A percentile compares a stretch with the other conserved stretches of the same genome.
Evolutionary conservation across 2,113 vertebrate species (phyloP).

Genomic region (Hippocampus guttulatus): DNA sequence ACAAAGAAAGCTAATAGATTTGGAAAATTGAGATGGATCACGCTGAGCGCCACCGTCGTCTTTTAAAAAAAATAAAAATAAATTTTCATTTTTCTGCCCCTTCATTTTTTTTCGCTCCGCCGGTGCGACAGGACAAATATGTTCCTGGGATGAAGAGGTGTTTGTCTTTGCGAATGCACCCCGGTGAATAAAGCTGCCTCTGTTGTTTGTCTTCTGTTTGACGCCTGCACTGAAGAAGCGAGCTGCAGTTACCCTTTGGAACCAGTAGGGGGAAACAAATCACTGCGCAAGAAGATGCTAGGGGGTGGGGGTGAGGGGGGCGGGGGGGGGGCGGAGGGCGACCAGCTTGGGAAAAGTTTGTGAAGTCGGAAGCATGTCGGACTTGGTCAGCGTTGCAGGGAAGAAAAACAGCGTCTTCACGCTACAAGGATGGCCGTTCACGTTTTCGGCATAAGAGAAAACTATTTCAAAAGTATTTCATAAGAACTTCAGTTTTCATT

Average conservation of each 20-base stretch:
- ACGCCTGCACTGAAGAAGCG: slow-evolving; percentile 26
- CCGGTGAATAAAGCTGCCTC: slow-evolving; percentile 49
- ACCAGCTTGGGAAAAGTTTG: slow-evolving; percentile 42
- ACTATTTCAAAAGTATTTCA: background rate
- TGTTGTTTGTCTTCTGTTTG: slow-evolving; percentile 8
- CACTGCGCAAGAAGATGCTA: slow-evolving; percentile 64
- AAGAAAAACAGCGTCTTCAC: background rate
- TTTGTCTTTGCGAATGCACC: slow-evolving; percentile 32
- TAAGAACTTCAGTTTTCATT: too few relatives aligned
- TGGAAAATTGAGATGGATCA: slow-evolving; percentile 75
- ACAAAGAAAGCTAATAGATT: slow-evolving; percentile 76
- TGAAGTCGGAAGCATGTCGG: slow-evolving; percentile 11
- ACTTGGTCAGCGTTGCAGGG: slow-evolving; percentile 22
- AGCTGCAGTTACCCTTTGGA: slow-evolving; percentile 65
- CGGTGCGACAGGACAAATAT: slow-evolving; percentile 65
- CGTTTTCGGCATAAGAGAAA: background rate
- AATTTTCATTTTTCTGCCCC: background rate
- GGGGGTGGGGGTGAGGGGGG: rapidly evolving
- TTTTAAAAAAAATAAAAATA: background rate
- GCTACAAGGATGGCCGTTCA: background rate
- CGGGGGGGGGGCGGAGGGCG: slow-evolving; percentile 25
- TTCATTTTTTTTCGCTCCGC: slow-evolving; percentile 60
- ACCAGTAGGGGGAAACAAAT: slow-evolving; percentile 79
- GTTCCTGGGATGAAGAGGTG: slow-evolving; percentile 49
- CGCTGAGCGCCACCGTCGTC: slow-evolving; percentile 31